Evolutionary conservation across 2,113 vertebrate genomes (phyloP), one percentile per base, ranked within the genome.

Genomic region (Poicephalus gulielmi): DNA sequence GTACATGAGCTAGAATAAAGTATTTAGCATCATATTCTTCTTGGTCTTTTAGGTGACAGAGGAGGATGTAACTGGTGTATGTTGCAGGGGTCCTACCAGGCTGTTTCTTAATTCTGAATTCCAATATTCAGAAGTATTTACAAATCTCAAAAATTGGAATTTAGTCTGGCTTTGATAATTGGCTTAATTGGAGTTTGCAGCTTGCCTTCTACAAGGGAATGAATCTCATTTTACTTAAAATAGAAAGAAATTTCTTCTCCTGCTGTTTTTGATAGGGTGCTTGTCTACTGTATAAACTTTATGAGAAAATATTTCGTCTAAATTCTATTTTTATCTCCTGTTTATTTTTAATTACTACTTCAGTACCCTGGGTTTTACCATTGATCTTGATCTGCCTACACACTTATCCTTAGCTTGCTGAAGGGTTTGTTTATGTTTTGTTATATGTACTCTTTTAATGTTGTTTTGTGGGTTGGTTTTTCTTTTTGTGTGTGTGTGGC

Each of bases 291-390:
- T 66, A 47, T 84, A 88, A 86, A 47, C 66, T 86, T 78, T 66
- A 46, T 64, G 77, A 74, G 90, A 88, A 93, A 92, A 96, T 92
- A 96, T 91, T 95, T 94, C 88, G 55, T 94, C 93, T 73, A 76
- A 92, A 49, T 96, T 92, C 90, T 96, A 94, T 96, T 95, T 96
- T 96, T 94, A 84, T 82, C 88, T 95, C 52, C 37, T 89, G 70
- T 96, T 97, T 97, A 94, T 96, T 96, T 96, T 97, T 97, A 96
- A 97, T 97, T 97, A 96, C 94, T 94, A 60, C 60, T 93, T 90
- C 70, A 62, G 31, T 89, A 75, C 53, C 83, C 57, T 82, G 94
- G 92, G 96, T 93, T 94, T 96, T 91, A 66, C 86, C 74, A 93
- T 94, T 16, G 57, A 96, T 97, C 92, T 96, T 90, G 75, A 83